These are phyloP conservation scores for Hypselothyrea guttata DNA, from an alignment of 2,888 invertebrate species.

Conservation along the genomic window DNA sequence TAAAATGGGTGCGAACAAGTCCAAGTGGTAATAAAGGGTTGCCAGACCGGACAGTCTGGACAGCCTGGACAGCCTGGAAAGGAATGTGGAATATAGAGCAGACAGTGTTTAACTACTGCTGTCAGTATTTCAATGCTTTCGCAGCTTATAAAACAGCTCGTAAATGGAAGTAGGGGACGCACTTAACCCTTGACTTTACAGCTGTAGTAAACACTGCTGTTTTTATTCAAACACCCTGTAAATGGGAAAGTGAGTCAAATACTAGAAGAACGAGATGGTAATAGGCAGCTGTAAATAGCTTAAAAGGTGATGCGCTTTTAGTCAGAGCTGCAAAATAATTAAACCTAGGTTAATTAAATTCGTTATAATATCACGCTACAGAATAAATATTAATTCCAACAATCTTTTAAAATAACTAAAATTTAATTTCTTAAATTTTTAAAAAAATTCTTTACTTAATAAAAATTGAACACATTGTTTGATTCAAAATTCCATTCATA, in stretches of 20 bases:
- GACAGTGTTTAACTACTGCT: conserved; percentile 37
- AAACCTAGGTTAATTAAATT: too few relatives aligned
- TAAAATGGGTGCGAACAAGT: conserved; percentile 56
- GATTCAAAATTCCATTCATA: too few relatives aligned
- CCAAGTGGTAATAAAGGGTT: conserved; percentile 49
- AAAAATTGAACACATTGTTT: too few relatives aligned
- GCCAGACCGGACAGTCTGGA: not conserved
- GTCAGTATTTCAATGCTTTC: conserved; percentile 28
- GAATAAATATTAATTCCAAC: too few relatives aligned
- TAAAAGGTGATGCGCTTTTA: too few relatives aligned
- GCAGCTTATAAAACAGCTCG: conserved; percentile 70
- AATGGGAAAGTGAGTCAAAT: not conserved
- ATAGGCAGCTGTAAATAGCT: too few relatives aligned
- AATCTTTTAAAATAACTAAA: too few relatives aligned
- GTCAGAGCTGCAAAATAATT: too few relatives aligned
- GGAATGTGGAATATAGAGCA: conserved; percentile 22
- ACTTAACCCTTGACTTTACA: conserved; percentile 49
- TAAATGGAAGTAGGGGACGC: conserved; percentile 38
- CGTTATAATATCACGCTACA: too few relatives aligned
- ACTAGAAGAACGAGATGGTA: not conserved
- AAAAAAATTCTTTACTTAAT: too few relatives aligned
- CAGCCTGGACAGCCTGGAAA: conserved; percentile 8
- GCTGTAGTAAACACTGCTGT: conserved; percentile 38
- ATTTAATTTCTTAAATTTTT: too few relatives aligned
- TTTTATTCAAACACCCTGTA: not conserved